Base-by-base conservation (phyloP, 2,113 vertebrate genomes). In the Rallus limicola region DNA sequence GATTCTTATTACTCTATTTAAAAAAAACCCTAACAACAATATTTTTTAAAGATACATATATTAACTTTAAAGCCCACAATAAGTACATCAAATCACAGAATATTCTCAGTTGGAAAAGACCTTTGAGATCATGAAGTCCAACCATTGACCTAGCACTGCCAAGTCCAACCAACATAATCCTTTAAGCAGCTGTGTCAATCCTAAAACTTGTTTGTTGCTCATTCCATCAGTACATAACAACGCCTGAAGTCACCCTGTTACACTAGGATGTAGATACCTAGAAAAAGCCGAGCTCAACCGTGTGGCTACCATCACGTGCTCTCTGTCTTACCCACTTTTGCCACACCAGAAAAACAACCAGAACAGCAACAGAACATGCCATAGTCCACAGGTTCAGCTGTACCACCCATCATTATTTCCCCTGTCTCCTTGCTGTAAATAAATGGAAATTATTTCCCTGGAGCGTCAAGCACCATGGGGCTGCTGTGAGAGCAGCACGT, bases 231-330 rank as follows among this genome's bases (percentile, higher is more conserved):
- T 4, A 17, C 20, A 46, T 9, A 40, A 20, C 1, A 29, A 58
- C 2, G 20, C 20, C 2, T 29, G 17, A 40, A n/a, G 31, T 9
- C 55, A 74, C 44, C 15, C 63, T 40, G 19, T 28, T 52, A 25
- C 19, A 13, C n/a, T 3, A 25, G 58, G 82, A 82, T 46, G 53
- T 1, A 23, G 11, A 81, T 76, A 77, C 40, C 55, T 25, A 17
- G 48, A 29, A 74, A 74, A 40, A 77, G 44, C 33, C 88, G 20
- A 25, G 58, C 19, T 46, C 46, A 31, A 68, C 50, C 4, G 1
- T 0, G 7, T 2, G 40, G 50, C 36, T 3, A 1, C 14, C 18
- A 46, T 5, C 42, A 12, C 1, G 0, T 11, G 8, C 15, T 8
- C 64, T 29, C 17, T 2, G 3, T 10, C 78, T 71, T 23, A 53